Base-by-base conservation (phyloP, 2,797 vertebrate species). In the Dicrostonyx torquatus region DNA sequence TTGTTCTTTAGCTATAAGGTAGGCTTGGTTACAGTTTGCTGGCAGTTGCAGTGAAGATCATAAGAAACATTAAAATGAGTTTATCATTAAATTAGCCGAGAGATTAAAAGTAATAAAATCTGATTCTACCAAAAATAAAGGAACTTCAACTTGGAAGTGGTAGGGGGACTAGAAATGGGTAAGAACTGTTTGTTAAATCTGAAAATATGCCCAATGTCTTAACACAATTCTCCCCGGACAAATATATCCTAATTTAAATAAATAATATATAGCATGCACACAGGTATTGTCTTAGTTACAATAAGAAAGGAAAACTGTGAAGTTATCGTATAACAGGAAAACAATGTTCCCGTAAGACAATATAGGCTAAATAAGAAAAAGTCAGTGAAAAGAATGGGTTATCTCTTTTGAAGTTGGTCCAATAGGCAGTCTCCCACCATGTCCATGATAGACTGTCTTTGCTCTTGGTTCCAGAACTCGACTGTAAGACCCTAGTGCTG, bases 31-130 rank as follows among this genome's bases (percentile, higher is more conserved):
- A 26, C 53, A 95, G 73, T 53, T 84, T 80, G 10, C 34, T n/a
- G n/a, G 90, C 87, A 89, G 78, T 40, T 15, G 14, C 29, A 86
- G 87, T 79, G 26, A 62, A 73, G 37, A 40, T 90, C 66, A 89
- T 60, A 84, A 89, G 2, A 29, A 68, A 62, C 89, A 87, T 84
- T 82, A 64, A 86, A 78, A 70, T 62, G 37, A 37, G 88, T 79
- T 93, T 72, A 66, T 77, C 85, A 92, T 80, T 34, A 76, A 75
- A 87, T 94, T 60, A 96, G 66, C n/a, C 88, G 12, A n/a, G 94
- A 91, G 40, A 79, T 68, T 87, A 84, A 79, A 90, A 86, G 43
- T n/a, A 82, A 72, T 34, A 92, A 88, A 64, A 89, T 92, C 6
- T 68, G 48, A 89, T 70, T 83, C 37, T 79, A 77, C 15, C 70